Evolutionary conservation across 1,140 invertebrate species (phyloP).

Genomic region (Drosophila mauritiana): DNA sequence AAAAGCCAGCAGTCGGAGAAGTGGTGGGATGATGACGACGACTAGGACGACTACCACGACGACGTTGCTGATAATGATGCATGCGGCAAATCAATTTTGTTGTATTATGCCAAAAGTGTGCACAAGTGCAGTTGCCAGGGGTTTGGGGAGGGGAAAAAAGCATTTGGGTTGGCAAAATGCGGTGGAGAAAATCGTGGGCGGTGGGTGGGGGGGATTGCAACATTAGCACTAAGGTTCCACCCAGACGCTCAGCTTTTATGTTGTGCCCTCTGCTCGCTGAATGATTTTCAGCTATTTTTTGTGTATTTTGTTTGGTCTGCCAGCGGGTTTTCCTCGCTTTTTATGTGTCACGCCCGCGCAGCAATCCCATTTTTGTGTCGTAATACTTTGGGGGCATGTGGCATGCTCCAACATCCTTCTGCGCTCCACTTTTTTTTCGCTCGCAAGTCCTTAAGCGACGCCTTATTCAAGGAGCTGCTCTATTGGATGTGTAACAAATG

Average conservation of each 20-base stretch:
- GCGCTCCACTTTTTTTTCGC: not conserved
- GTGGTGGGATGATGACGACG: constrained; percentile 11
- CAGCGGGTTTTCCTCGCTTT: constrained; percentile 22
- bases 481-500: constrained; percentile 50
- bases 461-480: constrained; percentile 35
- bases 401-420: constrained; percentile 40
- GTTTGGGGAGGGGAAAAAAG: not conserved
- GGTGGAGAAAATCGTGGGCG: constrained; percentile 8
- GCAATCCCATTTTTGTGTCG: constrained; percentile 63
- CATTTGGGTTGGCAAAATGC: constrained; percentile 27
- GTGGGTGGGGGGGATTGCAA: not conserved
- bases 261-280: constrained; percentile 49
- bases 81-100: constrained; percentile 81
- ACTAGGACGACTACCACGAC: not conserved
- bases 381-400: constrained; percentile 75
- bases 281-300: constrained; percentile 66
- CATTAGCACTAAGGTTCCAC: constrained; percentile 57
- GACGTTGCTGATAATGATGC: constrained; percentile 75
- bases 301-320: constrained; percentile 32
- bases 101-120: constrained; percentile 82
- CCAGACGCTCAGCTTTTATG: constrained; percentile 77
- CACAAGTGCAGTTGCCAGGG: constrained; percentile 27
- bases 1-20: constrained; percentile 45
- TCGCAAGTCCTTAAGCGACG: constrained; percentile 23
- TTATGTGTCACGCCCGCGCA: constrained; percentile 48